These are phyloP conservation scores for Diachasmimorpha longicaudata DNA, from an alignment of 1,140 invertebrate genomes.

Conservation along the genomic window DNA sequence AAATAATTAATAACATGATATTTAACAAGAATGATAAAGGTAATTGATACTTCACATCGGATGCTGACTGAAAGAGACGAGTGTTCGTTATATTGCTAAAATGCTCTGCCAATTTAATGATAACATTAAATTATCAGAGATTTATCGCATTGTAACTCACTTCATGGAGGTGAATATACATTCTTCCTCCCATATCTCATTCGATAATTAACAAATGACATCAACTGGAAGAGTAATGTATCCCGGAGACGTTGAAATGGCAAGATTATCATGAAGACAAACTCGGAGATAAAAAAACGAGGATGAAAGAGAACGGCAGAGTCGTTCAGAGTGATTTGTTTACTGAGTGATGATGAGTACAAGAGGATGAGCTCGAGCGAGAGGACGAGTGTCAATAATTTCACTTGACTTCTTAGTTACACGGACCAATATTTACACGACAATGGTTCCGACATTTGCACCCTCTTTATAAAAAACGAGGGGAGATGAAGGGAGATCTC, in stretches of 20 bases:
- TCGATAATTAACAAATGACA: neutral
- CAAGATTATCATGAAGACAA: neutral
- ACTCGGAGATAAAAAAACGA: neutral
- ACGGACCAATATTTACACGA: slow-evolving; percentile 35
- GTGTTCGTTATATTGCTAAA: no score
- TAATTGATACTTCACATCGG: no score
- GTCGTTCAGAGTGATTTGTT: slow-evolving; percentile 29
- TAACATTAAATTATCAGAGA: no score
- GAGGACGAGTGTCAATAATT: slow-evolving; percentile 32
- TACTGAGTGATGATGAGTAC: slow-evolving; percentile 27
- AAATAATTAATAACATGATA: no score
- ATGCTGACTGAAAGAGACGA: no score
- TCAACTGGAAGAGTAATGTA: neutral
- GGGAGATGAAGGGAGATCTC: no score
- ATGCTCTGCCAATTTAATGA: no score
- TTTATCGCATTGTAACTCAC: no score
- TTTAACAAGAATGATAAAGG: no score
- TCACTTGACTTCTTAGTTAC: slow-evolving; percentile 24
- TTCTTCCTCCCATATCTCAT: neutral
- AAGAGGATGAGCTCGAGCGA: slow-evolving; percentile 21
- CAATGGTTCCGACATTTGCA: slow-evolving; percentile 23
- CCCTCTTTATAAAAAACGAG: no score
- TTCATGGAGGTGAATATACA: neutral
- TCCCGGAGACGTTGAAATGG: no score
- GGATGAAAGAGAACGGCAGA: neutral